Conservation (phyloP, 2,797 vertebrate genomes). For the Otolemur crassicaudatus region DNA sequence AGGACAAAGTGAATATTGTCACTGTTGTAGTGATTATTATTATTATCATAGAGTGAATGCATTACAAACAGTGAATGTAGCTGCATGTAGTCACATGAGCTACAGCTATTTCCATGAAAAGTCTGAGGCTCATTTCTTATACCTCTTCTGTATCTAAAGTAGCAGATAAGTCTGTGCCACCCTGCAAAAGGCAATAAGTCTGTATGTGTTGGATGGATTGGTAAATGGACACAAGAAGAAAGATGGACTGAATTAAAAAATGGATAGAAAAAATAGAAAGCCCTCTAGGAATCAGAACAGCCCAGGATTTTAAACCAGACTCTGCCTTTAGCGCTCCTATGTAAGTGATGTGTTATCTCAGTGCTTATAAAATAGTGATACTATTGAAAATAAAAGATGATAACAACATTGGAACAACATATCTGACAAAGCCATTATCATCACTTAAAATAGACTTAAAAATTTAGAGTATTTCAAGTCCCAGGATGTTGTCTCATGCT, state of each 20-base stretch:
- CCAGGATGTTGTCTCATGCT: no score
- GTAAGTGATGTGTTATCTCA: not conserved
- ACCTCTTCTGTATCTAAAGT: not conserved
- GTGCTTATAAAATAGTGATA: not conserved
- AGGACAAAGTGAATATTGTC: not conserved
- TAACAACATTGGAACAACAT: not conserved
- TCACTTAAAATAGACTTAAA: not conserved
- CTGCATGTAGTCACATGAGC: not conserved
- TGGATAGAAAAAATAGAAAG: not conserved
- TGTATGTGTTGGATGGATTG: not conserved
- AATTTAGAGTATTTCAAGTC: not conserved
- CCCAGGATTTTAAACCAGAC: not conserved
- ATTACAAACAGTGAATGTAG: not conserved
- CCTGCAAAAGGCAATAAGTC: not conserved
- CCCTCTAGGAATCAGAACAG: not conserved
- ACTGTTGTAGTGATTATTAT: not conserved
- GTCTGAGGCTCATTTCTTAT: not conserved
- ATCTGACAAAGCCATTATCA: slow-evolving; percentile 22
- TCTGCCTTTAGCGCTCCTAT: not conserved
- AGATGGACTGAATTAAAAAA: not conserved
- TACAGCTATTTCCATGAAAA: not conserved
- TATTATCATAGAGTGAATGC: not conserved
- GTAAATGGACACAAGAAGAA: not conserved
- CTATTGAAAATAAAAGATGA: not conserved
- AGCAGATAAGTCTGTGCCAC: not conserved